Evolutionary conservation across 2,888 invertebrate species (phyloP), one percentile per base, ranked within the genome.

Genomic region (Deilephila porcellus): DNA sequence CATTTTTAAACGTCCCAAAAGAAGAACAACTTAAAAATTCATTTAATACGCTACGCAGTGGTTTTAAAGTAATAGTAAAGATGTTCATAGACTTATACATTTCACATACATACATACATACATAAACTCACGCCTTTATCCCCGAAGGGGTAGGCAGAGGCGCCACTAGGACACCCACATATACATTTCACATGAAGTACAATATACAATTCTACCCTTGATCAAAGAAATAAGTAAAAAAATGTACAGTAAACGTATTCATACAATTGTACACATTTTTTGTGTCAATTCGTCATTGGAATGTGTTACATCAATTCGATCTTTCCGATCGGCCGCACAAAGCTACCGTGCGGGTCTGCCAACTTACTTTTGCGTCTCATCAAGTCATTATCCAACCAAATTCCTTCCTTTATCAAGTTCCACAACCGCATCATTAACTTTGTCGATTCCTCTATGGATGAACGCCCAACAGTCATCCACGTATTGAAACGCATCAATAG

Each of bases 311-410:
- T 82, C 82, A 88, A 91, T 91, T 84, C 80, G 82, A 93, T 93
- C 92, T 93, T 93, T 92, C 87, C 90, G 81, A 92, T 91, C 87
- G 86, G 85, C 81, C 83, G 86, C 80, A 83, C 88, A 85, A 82
- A 78, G 93, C 93, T 93, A 93, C 93, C 81, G 93, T 83, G 83
- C 83, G 83, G 79, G 81, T 74, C 75, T 75, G 76, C 75, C 37
- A 74, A 73, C 37, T 63, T 60, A 73, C 67, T 72, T 71, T 72
- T 64, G 29, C 8, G n/a, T 17, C 52, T 37, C 70, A 17, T 4
- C 4, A 52, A 67, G 17, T 52, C 14, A 5, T 67, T 37, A 45
- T 67, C 25, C 25, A 67, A 25, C 45, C 45, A 25, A 14, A 67
- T 52, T 67, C 25, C 52, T 67, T 67, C 52, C 17, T 25, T 2